phyloP scores from a whole-genome alignment of 1,140 invertebrate species.

The Holcopasites calliopsidis region DNA sequence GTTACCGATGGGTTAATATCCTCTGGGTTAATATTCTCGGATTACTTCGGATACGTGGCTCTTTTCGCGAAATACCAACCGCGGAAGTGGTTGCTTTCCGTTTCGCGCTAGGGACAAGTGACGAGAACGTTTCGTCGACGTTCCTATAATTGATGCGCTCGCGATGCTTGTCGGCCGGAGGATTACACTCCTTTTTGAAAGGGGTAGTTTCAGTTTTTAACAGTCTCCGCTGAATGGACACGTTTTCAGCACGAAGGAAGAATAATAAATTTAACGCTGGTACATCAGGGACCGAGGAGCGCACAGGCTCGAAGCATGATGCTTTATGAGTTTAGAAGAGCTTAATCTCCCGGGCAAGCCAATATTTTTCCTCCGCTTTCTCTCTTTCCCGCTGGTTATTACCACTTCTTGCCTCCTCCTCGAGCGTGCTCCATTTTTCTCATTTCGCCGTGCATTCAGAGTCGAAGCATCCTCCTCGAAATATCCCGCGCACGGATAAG shows the following conservation, averaged over 20 bases:
- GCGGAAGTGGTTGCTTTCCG: not conserved
- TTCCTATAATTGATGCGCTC: slow-evolving; percentile 20
- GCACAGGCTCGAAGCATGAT: slow-evolving; percentile 8
- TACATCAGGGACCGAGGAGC: too few species aligned
- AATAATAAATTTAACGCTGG: slow-evolving; percentile 38
- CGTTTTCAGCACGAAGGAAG: slow-evolving; percentile 15
- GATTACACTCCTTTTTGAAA: slow-evolving; percentile 2
- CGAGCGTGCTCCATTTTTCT: slow-evolving; percentile 23
- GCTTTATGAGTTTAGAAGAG: slow-evolving; percentile 46
- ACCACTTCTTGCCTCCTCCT: slow-evolving; percentile 10
- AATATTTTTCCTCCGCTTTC: slow-evolving; percentile 49
- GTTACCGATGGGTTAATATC: slow-evolving; percentile 65
- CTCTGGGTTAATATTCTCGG: slow-evolving; percentile 65
- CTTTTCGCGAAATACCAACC: not conserved
- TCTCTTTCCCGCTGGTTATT: slow-evolving; percentile 9
- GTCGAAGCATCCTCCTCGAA: too few species aligned
- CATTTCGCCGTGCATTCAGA: slow-evolving; percentile 3
- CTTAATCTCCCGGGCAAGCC: slow-evolving; percentile 36
- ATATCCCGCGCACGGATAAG: not conserved
- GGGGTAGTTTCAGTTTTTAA: not conserved
- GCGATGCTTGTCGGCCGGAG: not conserved
- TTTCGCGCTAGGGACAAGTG: not conserved
- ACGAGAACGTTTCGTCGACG: slow-evolving; percentile 17
- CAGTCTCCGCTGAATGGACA: not conserved
- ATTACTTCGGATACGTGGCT: slow-evolving; percentile 46